Base-by-base conservation (phyloP, 2,888 invertebrate genomes). In the Eurois occulta region DNA sequence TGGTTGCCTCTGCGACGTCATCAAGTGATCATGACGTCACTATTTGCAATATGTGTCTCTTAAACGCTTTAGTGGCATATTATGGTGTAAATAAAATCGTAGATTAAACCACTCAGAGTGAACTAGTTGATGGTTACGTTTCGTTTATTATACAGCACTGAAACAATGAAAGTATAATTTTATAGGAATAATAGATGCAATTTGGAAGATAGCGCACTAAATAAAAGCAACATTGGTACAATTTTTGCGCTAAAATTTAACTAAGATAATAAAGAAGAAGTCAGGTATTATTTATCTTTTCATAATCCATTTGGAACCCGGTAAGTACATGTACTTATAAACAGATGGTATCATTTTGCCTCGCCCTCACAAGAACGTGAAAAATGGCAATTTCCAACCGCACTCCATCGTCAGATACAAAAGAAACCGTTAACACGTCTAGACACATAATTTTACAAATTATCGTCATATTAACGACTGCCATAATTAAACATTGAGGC, bases 401-500 rank as follows among this genome's bases (percentile, higher is more conserved):
- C 60, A 72, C 66, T 58, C 41, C 13, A 78, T 62, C 55, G 32
- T 62, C 28, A 72, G n/a, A 35, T 66, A 75, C 74, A 74, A 84
- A 77, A 80, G 79, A 85, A 86, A 81, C 79, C 84, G 76, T 82
- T 74, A 82, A 76, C 75, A 79, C 66, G 83, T 86, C 84, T 84
- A 84, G 83, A 85, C 84, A 81, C 83, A 83, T 86, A 70, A 85
- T 84, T 84, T 80, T 75, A 77, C 76, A 83, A 85, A 88, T 89
- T 81, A 86, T 81, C 77, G 74, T 65, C 64, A 66, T 78, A 82
- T 85, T 86, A 89, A 82, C 76, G 81, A 82, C 73, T 82, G 79
- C 89, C 86, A 92, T 92, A 93, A 94, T 94, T 93, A 94, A 92
- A 92, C 90, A 91, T 92, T 91, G 92, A 93, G 88, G 89, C 90